Conservation (phyloP, 2,888 invertebrate species). For the Fabriciana adippe region DNA sequence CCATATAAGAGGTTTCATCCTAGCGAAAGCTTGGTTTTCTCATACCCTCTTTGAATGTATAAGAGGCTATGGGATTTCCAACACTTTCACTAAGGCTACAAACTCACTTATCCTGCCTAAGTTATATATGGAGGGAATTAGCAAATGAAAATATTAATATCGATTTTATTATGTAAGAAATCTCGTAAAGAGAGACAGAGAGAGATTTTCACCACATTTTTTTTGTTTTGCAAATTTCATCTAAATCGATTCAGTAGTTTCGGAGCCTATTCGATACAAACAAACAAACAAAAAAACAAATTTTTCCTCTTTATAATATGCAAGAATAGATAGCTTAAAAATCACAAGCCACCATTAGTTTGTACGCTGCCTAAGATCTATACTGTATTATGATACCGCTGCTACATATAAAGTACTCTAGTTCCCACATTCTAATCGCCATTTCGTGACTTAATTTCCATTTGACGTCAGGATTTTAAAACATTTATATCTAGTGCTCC, state of each 20-base stretch:
- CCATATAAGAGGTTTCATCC: slow-evolving; percentile 9
- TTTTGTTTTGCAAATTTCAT: no score
- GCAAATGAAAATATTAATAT: no score
- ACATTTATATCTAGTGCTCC: neutral
- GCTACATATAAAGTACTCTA: slow-evolving; percentile 30
- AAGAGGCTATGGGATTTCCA: slow-evolving; percentile 19
- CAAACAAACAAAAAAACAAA: no score
- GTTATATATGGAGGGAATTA: no score
- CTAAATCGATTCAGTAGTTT: no score
- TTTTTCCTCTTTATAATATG: no score
- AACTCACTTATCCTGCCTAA: slow-evolving; percentile 5
- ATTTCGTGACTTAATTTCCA: slow-evolving; percentile 17
- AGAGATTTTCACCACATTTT: no score
- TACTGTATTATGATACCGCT: slow-evolving; percentile 6
- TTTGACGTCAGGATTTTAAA: slow-evolving; percentile 23
- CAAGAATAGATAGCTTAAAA: no score
- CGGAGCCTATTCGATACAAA: no score
- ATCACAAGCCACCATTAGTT: neutral
- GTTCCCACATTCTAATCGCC: slow-evolving; percentile 35
- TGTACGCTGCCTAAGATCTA: slow-evolving; percentile 3
- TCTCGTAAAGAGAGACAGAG: no score
- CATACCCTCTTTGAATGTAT: slow-evolving; percentile 16
- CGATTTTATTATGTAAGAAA: neutral
- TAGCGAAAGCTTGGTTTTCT: slow-evolving; percentile 26
- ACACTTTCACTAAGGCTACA: slow-evolving; percentile 19